A percentile compares a stretch with the other conserved stretches of the same genome.
Conservation (phyloP, 2,888 invertebrate genomes). For the Drosophila kokeensis region DNA sequence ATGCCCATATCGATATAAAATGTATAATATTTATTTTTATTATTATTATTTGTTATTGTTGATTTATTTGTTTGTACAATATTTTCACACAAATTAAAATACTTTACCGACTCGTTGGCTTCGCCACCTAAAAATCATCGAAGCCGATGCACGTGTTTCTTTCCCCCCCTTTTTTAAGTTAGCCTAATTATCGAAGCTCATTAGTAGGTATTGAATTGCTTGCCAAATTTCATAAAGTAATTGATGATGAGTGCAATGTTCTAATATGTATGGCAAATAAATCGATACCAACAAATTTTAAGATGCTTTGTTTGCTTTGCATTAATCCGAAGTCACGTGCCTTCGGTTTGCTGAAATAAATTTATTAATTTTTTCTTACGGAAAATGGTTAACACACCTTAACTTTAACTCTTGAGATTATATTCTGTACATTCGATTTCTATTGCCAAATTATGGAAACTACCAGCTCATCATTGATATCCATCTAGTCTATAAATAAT, state of each 20-base stretch:
- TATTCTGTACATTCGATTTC: neutral
- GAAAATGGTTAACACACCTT: neutral
- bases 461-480: no score
- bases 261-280: conserved; percentile 68
- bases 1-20: conserved; percentile 51
- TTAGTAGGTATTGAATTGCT: conserved; percentile 80
- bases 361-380: neutral
- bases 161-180: conserved; percentile 40
- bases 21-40: conserved; percentile 77
- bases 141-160: conserved; percentile 25
- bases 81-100: conserved; percentile 82
- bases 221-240: conserved; percentile 56
- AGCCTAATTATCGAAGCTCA: conserved; percentile 81
- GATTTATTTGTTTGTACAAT: conserved; percentile 78
- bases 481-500: neutral
- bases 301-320: conserved; percentile 35
- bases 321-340: conserved; percentile 42
- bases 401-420: neutral
- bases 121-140: conserved; percentile 45
- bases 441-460: neutral
- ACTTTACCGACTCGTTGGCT: conserved; percentile 65
- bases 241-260: conserved; percentile 44
- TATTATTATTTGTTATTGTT: conserved; percentile 74
- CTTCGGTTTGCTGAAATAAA: conserved; percentile 5
- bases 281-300: conserved; percentile 31